phyloP scores from a whole-genome alignment of 2,797 vertebrate genomes.

The Chelon auratus region DNA sequence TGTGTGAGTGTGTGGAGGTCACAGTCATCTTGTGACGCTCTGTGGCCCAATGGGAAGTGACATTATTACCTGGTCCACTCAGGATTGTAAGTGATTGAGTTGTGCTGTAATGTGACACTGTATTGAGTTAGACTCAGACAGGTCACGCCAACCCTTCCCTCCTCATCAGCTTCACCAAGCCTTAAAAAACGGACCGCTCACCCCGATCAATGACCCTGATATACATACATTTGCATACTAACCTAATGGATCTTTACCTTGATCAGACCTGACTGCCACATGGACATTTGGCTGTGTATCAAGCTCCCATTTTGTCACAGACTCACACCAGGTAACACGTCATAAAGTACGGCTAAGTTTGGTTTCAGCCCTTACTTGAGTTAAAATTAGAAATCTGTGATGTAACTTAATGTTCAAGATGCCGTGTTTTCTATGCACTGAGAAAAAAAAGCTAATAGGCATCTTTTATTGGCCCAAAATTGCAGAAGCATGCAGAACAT shows the following conservation, averaged over 20 bases:
- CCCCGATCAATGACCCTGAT: conserved; percentile 82
- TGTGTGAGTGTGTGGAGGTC: conserved; percentile 58
- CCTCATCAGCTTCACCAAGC: conserved; percentile 80
- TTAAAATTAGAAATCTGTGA: neutral
- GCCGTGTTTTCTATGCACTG: too few species aligned
- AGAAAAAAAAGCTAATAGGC: too few species aligned
- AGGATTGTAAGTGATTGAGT: conserved; percentile 84
- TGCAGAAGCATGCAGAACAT: too few species aligned
- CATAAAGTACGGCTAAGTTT: conserved; percentile 8
- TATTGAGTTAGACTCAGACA: conserved; percentile 85
- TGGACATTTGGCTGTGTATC: conserved; percentile 62
- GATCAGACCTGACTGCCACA: conserved; percentile 75
- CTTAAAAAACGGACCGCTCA: conserved; percentile 68
- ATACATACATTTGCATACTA: conserved; percentile 86
- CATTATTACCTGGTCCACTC: conserved; percentile 77
- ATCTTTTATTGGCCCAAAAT: too few species aligned
- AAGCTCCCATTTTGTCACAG: conserved; percentile 36
- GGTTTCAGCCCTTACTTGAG: neutral
- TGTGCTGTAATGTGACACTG: conserved; percentile 83
- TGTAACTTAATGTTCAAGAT: too few species aligned
- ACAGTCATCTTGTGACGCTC: conserved; percentile 59
- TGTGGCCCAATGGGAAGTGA: conserved; percentile 63
- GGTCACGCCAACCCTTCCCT: conserved; percentile 84
- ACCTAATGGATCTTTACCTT: conserved; percentile 82
- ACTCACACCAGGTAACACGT: conserved; percentile 5